Evolutionary conservation across 1,140 invertebrate species (phyloP), one percentile per base, ranked within the genome.

Genomic region (Scaptomyza graminum): DNA sequence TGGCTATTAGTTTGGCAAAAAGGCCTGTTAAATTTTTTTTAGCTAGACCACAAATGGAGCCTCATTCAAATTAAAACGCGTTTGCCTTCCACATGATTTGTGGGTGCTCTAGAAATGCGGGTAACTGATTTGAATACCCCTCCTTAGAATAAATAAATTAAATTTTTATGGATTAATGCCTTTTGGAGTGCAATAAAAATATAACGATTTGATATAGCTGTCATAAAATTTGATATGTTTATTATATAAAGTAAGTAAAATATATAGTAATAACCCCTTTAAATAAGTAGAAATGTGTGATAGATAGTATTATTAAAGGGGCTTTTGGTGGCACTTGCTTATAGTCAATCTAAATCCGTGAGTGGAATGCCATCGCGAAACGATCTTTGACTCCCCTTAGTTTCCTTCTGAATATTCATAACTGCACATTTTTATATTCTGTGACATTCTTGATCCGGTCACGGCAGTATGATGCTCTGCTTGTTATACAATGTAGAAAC

Each of bases 1-100:
- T 85, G 82, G 70, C 70, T 82, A 78, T 85, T 81, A 81, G 79
- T 37, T 60, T 18, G 37, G 37, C 46, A 34, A 34, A 34, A 8
- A 28, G 8, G 28, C 50, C 49, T 57, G 18, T 50, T 51, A 52
- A 41, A 41, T 41, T 3, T n/a, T 55, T 22, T n/a, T 55, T 22
- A 16, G 49, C 34, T 72, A 72, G 64, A 22, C 50, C 43, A 34
- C 31, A 43, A 57, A 28, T 47, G 15, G 12, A 41, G 44, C 46
- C 41, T 34, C 34, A 62, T 44, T 28, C 66, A 52, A 68, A 68
- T 68, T 68, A 62, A 50, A 55, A 31, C 41, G 66, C 31, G 34
- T 57, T 43, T 39, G 28, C 28, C 63, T 13, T n/a, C 11, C 51
- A 18, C 31, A 55, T 52, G 64, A 67, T 64, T 70, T 70, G 67